Percentiles rank a stretch among this genome's conserved stretches.
Evolutionary conservation across 2,888 invertebrate genomes (phyloP).

Genomic region (Agonopterix alstromeriana): DNA sequence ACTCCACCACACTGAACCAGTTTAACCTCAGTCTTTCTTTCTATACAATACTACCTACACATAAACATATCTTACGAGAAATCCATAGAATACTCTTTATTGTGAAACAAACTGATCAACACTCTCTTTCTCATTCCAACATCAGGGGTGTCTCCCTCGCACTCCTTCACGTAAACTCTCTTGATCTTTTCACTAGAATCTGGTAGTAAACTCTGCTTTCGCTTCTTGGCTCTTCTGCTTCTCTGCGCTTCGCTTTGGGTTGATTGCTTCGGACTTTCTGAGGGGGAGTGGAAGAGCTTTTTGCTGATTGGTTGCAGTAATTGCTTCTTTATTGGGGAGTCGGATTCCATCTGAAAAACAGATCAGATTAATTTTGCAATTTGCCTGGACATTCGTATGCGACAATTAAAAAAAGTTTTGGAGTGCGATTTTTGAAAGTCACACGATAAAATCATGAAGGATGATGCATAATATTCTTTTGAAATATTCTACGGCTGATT

Average conservation of each 20-base stretch:
- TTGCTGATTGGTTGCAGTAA: constrained; percentile 46
- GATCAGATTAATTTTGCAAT: no score
- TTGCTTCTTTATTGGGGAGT: constrained; percentile 52
- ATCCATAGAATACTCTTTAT: constrained; percentile 57
- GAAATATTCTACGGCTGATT: no score
- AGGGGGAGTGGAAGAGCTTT: constrained; percentile 51
- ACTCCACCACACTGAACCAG: no score
- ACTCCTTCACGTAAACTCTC: constrained; percentile 47
- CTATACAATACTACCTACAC: no score
- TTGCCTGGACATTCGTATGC: no score
- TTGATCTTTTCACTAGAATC: constrained; percentile 43
- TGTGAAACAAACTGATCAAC: constrained; percentile 52
- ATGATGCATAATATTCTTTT: no score
- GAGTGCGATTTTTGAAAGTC: no score
- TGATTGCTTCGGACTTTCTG: constrained; percentile 17
- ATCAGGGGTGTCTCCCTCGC: constrained; percentile 31
- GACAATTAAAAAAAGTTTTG: no score
- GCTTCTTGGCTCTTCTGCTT: constrained; percentile 35
- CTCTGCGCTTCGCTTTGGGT: constrained; percentile 14
- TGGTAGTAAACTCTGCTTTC: constrained; percentile 40
- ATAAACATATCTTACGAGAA: constrained; percentile 3
- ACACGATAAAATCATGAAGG: no score
- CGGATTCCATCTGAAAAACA: constrained; percentile 46
- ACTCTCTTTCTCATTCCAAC: constrained; percentile 51
- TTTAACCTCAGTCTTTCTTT: no score